Evolutionary conservation across 2,888 invertebrate species (phyloP).

Genomic region (Anaspis maculata): DNA sequence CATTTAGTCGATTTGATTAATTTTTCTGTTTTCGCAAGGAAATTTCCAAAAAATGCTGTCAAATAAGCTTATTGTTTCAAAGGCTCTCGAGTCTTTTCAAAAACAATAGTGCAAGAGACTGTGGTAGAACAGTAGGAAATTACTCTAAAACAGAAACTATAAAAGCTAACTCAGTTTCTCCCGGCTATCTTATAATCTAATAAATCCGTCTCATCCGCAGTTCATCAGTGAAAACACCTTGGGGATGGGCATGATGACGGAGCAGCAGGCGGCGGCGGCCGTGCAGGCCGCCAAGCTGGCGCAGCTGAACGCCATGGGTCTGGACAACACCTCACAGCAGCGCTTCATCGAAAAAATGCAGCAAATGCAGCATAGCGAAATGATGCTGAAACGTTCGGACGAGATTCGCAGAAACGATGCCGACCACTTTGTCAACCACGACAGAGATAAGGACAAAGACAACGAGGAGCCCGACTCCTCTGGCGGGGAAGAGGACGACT

Average conservation of each 20-base stretch:
- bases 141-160: no score
- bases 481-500: slow-evolving; percentile 49
- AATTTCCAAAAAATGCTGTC: no score
- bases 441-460: slow-evolving; percentile 34
- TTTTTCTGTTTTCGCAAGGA: no score
- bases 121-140: no score
- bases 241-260: slow-evolving; percentile 53
- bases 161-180: no score
- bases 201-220: no score
- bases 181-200: no score
- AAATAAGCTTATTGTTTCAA: no score
- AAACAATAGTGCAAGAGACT: no score
- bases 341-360: slow-evolving; percentile 58
- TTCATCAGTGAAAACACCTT: slow-evolving; percentile 79
- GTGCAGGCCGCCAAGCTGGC: slow-evolving; percentile 72
- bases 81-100: no score
- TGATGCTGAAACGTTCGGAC: slow-evolving; percentile 40
- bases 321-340: slow-evolving; percentile 46
- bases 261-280: slow-evolving; percentile 61
- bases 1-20: no score
- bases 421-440: slow-evolving; percentile 48
- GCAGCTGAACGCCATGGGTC: slow-evolving; percentile 61
- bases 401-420: slow-evolving; percentile 44
- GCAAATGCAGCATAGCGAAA: slow-evolving; percentile 50
- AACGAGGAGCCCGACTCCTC: slow-evolving; percentile 45